Evolutionary conservation across 2,113 vertebrate species (phyloP).

Genomic region (Ctenodactylus gundi): DNA sequence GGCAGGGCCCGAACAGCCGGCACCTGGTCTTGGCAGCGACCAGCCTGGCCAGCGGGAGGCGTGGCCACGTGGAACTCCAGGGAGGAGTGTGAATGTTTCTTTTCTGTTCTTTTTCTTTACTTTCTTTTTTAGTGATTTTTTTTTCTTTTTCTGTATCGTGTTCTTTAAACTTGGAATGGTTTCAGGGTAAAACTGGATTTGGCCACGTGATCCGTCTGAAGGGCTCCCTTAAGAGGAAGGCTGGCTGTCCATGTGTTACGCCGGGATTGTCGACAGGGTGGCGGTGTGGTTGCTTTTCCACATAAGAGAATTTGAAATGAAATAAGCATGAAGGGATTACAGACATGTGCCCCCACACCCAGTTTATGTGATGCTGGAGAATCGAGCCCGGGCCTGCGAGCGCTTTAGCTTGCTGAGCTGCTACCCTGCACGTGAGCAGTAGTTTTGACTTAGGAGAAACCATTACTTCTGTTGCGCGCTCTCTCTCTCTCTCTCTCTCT

Average conservation of each 20-base stretch:
- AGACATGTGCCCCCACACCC: too few relatives aligned
- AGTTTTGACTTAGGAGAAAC: too few relatives aligned
- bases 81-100: accelerated
- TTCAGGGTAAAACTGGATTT: neutral
- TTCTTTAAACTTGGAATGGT: neutral
- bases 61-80: accelerated
- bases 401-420: too few relatives aligned
- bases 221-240: too few relatives aligned
- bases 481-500: too few relatives aligned
- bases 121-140: neutral
- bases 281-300: neutral
- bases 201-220: accelerated
- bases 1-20: accelerated
- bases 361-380: too few relatives aligned
- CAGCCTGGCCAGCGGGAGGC: neutral
- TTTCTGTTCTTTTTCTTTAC: neutral
- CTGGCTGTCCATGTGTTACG: accelerated
- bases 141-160: neutral
- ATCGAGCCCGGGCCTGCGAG: too few relatives aligned
- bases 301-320: neutral
- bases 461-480: too few relatives aligned
- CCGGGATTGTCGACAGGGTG: neutral
- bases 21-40: neutral
- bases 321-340: too few relatives aligned
- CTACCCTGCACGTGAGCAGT: too few relatives aligned